phyloP scores from a whole-genome alignment of 2,113 vertebrate genomes.

The Oxyruncus cristatus region DNA sequence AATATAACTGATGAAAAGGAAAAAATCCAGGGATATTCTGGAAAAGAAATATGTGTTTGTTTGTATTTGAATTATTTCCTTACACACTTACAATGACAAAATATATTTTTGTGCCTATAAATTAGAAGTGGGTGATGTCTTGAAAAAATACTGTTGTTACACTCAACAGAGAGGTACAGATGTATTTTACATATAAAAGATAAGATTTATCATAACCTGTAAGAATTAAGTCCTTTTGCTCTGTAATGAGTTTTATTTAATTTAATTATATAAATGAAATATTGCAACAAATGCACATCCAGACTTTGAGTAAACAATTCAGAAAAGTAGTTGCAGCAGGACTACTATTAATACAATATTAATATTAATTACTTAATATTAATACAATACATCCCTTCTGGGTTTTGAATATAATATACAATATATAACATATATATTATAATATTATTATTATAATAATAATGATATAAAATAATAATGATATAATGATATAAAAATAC shows the following conservation, averaged over 20 bases:
- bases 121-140: neutral
- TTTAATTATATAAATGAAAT: neutral
- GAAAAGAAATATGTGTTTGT: neutral
- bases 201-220: neutral
- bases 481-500: too few relatives aligned
- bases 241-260: neutral
- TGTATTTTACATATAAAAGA: neutral
- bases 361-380: too few relatives aligned
- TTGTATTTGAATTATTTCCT: neutral
- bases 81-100: neutral
- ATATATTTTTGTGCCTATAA: neutral
- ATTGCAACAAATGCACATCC: neutral
- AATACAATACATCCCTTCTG: too few relatives aligned
- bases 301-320: neutral
- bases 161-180: neutral
- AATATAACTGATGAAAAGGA: neutral
- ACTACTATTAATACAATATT: neutral
- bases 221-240: neutral
- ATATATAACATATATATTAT: too few relatives aligned
- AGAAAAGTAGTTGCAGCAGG: neutral
- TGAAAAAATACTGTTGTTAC: neutral
- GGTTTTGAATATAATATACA: too few relatives aligned
- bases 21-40: neutral
- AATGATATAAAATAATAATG: too few relatives aligned
- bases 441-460: too few relatives aligned